Evolutionary conservation across 2,797 vertebrate genomes (phyloP).

Genomic region (Menidia menidia): DNA sequence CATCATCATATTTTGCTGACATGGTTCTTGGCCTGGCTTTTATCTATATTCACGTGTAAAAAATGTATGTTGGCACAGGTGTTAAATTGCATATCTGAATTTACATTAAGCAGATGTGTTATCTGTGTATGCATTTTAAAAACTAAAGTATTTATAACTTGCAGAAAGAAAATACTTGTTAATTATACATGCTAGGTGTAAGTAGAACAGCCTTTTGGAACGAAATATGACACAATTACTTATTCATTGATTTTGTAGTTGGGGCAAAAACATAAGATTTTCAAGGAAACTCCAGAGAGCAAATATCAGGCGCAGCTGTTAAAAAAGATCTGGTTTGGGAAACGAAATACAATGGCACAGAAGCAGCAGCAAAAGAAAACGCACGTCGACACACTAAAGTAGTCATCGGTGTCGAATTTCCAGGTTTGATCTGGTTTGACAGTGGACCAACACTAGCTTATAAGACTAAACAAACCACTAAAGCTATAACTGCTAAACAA

Average conservation of each 20-base stretch:
- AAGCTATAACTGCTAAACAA: slow-evolving; percentile 30
- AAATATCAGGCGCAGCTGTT: slow-evolving; percentile 62
- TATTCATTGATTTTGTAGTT: slow-evolving; percentile 42
- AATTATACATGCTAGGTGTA: background rate
- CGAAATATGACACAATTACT: slow-evolving; percentile 20
- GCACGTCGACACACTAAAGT: slow-evolving; percentile 28
- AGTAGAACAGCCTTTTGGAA: slow-evolving; percentile 4
- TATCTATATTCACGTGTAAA: background rate
- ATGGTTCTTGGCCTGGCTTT: background rate
- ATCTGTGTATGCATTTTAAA: too few species aligned
- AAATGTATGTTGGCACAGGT: background rate
- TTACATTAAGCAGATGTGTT: too few species aligned
- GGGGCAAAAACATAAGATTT: slow-evolving; percentile 50
- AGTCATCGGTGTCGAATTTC: slow-evolving; percentile 41
- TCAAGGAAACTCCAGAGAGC: slow-evolving; percentile 53
- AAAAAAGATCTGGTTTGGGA: slow-evolving; percentile 54
- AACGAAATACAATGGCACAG: slow-evolving; percentile 48
- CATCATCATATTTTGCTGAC: background rate
- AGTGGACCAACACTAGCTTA: slow-evolving; percentile 30
- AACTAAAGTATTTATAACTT: too few species aligned
- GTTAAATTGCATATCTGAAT: background rate
- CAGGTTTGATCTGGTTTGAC: slow-evolving; percentile 50
- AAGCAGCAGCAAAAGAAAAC: slow-evolving; percentile 53
- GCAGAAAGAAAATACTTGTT: too few species aligned
- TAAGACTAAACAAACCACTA: slow-evolving; percentile 40